Conservation (phyloP, 2,888 invertebrate species). For the Amblyteles armatorius region DNA sequence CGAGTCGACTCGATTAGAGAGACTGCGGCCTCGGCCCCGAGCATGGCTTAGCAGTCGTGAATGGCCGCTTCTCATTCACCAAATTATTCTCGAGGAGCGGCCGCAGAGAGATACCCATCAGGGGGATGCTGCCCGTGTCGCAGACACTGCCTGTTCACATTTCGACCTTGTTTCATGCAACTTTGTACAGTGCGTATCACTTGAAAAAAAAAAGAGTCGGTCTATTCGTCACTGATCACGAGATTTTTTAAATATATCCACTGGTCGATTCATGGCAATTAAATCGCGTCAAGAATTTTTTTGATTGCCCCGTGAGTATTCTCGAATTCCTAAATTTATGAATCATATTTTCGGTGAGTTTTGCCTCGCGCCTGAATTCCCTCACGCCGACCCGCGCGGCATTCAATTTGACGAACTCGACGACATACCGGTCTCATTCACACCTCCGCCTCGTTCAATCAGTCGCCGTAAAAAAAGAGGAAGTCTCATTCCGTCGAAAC, state of each 20-base stretch:
- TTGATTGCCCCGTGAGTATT: too few species aligned
- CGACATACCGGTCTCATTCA: slow-evolving; percentile 79
- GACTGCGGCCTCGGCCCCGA: slow-evolving; percentile 25
- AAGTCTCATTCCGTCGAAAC: slow-evolving; percentile 24
- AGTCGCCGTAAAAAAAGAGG: slow-evolving; percentile 5
- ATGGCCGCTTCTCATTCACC: slow-evolving; percentile 71
- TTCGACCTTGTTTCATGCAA: neutral
- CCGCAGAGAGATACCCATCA: slow-evolving; percentile 67
- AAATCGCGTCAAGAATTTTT: too few species aligned
- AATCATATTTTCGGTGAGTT: too few species aligned
- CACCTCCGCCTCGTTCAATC: slow-evolving; percentile 78
- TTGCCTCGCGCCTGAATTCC: neutral
- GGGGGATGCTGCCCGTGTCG: slow-evolving; percentile 15
- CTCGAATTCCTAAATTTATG: too few species aligned
- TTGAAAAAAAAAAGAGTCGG: neutral
- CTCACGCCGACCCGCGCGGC: neutral
- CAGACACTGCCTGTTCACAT: neutral
- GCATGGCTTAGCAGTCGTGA: slow-evolving; percentile 60
- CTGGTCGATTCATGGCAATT: too few species aligned
- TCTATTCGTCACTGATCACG: neutral
- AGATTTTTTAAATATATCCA: too few species aligned
- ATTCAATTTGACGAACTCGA: slow-evolving; percentile 44
- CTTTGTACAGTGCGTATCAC: neutral
- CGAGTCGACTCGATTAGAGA: slow-evolving; percentile 64
- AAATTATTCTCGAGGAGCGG: slow-evolving; percentile 71